Conservation (phyloP, 2,888 invertebrate species). For the Lobophora halterata region DNA sequence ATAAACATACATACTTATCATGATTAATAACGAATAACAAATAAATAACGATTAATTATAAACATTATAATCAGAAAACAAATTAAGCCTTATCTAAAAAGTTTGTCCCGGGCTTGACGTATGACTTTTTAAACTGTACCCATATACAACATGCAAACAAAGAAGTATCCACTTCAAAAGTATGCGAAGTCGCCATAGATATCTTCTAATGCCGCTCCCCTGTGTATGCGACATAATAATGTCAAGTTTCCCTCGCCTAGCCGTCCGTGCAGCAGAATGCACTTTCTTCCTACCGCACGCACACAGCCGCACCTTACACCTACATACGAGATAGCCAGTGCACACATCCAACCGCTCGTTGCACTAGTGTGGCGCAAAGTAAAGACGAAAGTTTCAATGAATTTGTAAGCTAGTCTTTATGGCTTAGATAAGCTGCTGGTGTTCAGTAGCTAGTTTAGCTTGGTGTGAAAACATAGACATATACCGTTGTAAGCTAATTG, state of each 20-base stretch:
- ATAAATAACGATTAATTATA: too few relatives aligned
- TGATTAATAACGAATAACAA: too few relatives aligned
- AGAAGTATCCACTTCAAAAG: too few relatives aligned
- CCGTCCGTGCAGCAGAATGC: slow-evolving; percentile 70
- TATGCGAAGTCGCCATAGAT: slow-evolving; percentile 7
- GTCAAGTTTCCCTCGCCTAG: slow-evolving; percentile 72
- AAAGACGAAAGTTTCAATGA: slow-evolving; percentile 35
- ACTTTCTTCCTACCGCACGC: slow-evolving; percentile 67
- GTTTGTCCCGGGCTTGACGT: too few relatives aligned
- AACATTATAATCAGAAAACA: too few relatives aligned
- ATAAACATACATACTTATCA: too few relatives aligned
- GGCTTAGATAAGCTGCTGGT: slow-evolving; percentile 5
- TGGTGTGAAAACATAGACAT: too few relatives aligned
- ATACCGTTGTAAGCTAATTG: background rate
- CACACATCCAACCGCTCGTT: slow-evolving; percentile 13
- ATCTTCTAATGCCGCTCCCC: slow-evolving; percentile 12
- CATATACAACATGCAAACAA: too few relatives aligned
- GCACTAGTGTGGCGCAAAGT: too few relatives aligned
- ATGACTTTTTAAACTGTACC: too few relatives aligned
- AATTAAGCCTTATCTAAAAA: too few relatives aligned
- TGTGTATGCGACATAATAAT: slow-evolving; percentile 40
- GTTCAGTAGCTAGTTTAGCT: too few relatives aligned
- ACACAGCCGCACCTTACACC: slow-evolving; percentile 31
- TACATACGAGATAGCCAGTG: slow-evolving; percentile 15
- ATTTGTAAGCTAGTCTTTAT: slow-evolving; percentile 11